Evolutionary conservation across 2,888 invertebrate species (phyloP), one percentile per base, ranked within the genome.

Genomic region (Plutella xylostella): DNA sequence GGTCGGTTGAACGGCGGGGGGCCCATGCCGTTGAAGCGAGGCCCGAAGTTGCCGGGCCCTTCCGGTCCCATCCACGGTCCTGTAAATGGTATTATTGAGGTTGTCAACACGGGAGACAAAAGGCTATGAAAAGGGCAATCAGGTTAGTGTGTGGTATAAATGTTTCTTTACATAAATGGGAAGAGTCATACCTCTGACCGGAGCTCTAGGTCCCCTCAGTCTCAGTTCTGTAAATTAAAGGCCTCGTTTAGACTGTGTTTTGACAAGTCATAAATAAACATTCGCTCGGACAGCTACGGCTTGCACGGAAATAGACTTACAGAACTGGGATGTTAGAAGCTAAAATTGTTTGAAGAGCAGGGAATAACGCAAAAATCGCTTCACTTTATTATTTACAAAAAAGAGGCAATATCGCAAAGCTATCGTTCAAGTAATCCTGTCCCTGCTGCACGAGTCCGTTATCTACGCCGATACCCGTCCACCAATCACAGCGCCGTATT

Each of bases 1-100:
- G 65, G 62, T 20, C 80, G 48, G 70, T 70, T 61, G 54, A 72
- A 76, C 0, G 72, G 71, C 1, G 78, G 62, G 9, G 56, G 72
- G 0, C 72, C 75, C 73, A 69, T 78, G 48, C 80, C 83, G 58
- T 79, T 82, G 55, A 82, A 85, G 4, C 82, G 63, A 3, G 78
- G 75, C 14, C 73, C 76, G 49, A 74, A 77, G 1, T 44, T 42
- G 18, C 28, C 37, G 2, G 12, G 15, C 17, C 7, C 15, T 18
- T 12, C 62, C 49, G 79, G 70, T 50, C 78, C 85, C 83, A 86
- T 69, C 79, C 80, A 80, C 0, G 75, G 74, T 12, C 74, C 80
- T 72, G 78, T 7, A 72, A 77, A 49, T 30, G 33, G 14, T 22
- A n/a, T 12, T 18, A 19, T 25, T 6, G 9, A 40, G n/a, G n/a